Evolutionary conservation across 2,888 invertebrate genomes (phyloP).

Genomic region (Prionchulus punctatus): DNA sequence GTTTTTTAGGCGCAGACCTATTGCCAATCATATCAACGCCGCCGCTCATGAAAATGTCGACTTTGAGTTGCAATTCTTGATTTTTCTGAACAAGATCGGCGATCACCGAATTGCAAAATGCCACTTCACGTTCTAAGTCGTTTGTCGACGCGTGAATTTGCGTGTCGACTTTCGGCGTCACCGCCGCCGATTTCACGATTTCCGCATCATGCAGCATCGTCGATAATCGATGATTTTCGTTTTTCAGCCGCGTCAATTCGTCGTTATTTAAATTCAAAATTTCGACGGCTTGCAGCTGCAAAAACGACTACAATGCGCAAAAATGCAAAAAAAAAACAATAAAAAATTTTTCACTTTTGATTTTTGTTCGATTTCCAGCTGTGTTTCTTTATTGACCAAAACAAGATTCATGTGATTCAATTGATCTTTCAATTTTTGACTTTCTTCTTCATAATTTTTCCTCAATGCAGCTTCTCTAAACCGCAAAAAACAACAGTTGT

Average conservation of each 20-base stretch:
- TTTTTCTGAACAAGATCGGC: constrained; percentile 87
- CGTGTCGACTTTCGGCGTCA: not conserved
- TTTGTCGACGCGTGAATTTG: not conserved
- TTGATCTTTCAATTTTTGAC: too few species aligned
- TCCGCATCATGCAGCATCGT: not conserved
- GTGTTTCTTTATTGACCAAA: too few species aligned
- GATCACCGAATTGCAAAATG: constrained; percentile 87
- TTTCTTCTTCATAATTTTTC: too few species aligned
- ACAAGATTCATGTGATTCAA: too few species aligned
- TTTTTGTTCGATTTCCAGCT: too few species aligned
- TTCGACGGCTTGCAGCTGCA: constrained; percentile 62
- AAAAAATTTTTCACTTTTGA: too few species aligned
- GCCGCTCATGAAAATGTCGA: constrained; percentile 44
- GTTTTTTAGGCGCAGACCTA: too few species aligned
- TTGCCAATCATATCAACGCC: not conserved
- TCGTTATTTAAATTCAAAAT: too few species aligned
- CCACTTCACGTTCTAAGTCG: constrained; percentile 34
- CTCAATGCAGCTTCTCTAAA: too few species aligned
- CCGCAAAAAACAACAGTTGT: too few species aligned
- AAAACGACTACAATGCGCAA: constrained; percentile 46
- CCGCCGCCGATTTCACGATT: not conserved
- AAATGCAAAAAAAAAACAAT: constrained; percentile 1
- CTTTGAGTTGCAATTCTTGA: constrained; percentile 57
- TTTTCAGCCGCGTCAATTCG: too few species aligned
- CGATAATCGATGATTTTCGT: not conserved